Base-by-base conservation (phyloP, 2,797 vertebrate species). In the Alcedo atthis region DNA sequence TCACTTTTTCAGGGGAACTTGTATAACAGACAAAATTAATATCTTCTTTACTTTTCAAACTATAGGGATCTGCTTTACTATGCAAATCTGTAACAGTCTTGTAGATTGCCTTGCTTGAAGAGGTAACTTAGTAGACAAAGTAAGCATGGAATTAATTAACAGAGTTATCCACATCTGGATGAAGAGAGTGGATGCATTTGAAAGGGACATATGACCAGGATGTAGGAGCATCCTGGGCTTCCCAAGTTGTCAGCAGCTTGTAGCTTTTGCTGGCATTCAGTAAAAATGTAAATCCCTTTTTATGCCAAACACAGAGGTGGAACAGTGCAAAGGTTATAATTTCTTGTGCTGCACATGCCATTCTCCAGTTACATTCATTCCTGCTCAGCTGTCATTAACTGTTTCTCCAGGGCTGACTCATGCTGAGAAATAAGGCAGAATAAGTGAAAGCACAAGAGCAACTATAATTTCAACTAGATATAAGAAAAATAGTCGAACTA, bases 291-390 rank as follows among this genome's bases (percentile, higher is more conserved):
- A 93, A 92, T 73, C 35, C 28, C n/a, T 26, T 40, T 61, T 82
- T 46, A 49, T 54, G 26, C 21, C 69, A 92, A 90, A 84, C 24
- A 62, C 9, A 68, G 79, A 90, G 68, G 63, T 73, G 46, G 30
- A 89, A 88, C 3, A 62, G 68, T 66, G 51, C 40, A 92, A 85
- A 87, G 81, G 83, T 80, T 81, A 53, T 68, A 82, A 87, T 89
- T 93, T 80, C 57, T 90, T 77, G 67, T 58, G 58, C 86, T 90
- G 37, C 75, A 40, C 67, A 12, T 53, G 68, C 64, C 5, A 1
- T 51, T 90, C 66, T 82, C 71, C 86, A 75, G 64, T 87, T 90
- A 75, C 59, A 68, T 82, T 87, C 87, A 94, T 92, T 71, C 83
- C 62, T 63, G 51, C 35, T 92, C 92, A 63, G 43, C 66, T 91